Conservation (phyloP, 2,888 invertebrate genomes). For the Leucozona laternaria region DNA sequence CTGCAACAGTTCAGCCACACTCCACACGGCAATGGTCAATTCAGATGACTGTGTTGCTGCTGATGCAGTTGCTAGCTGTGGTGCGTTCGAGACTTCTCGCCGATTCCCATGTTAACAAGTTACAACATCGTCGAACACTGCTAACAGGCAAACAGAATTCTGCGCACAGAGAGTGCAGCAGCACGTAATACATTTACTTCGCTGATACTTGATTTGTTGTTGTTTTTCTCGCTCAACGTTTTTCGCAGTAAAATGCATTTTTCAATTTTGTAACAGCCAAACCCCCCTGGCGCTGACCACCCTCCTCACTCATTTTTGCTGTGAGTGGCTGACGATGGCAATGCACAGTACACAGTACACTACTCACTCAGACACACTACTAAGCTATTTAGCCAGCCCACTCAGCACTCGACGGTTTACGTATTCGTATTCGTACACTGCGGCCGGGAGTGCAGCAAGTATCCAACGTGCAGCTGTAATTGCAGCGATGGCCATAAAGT, state of each 20-base stretch:
- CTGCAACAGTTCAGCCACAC: constrained; percentile 19
- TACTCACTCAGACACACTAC: background rate
- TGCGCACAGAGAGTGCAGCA: constrained; percentile 60
- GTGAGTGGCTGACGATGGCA: background rate
- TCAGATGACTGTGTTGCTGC: background rate
- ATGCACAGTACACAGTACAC: background rate
- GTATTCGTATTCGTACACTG: constrained; percentile 25
- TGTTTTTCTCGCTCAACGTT: constrained; percentile 45
- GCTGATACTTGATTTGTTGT: constrained; percentile 22
- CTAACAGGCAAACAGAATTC: constrained; percentile 78
- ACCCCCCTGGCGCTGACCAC: background rate
- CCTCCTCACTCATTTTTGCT: background rate
- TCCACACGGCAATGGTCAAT: constrained; percentile 8
- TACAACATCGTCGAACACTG: constrained; percentile 79
- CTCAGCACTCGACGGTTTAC: constrained; percentile 11
- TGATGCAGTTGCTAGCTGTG: constrained; percentile 16
- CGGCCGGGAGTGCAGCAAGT: constrained; percentile 70
- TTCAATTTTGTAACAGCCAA: constrained; percentile 66
- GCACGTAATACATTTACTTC: constrained; percentile 61
- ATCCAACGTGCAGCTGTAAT: constrained; percentile 56
- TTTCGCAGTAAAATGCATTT: constrained; percentile 74
- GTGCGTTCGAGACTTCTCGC: constrained; percentile 70
- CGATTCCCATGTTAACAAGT: constrained; percentile 79
- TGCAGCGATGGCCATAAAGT: constrained; percentile 62
- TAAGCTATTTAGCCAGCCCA: constrained; percentile 1